phyloP scores from a whole-genome alignment of 2,797 vertebrate species.

The Diplodus sargus region DNA sequence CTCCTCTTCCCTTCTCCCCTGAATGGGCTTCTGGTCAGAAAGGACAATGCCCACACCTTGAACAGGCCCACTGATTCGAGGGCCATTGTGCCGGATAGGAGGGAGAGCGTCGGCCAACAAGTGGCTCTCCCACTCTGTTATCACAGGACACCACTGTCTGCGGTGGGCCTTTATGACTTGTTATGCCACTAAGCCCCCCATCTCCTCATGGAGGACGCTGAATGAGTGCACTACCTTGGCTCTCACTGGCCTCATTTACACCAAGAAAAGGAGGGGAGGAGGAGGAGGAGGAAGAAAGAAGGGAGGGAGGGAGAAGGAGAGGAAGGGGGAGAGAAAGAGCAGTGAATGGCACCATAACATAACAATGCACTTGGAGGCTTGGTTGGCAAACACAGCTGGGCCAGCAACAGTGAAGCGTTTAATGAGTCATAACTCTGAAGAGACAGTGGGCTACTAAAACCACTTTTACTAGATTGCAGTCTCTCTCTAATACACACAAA shows the following conservation, averaged over 20 bases:
- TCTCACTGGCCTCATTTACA: conserved; percentile 78
- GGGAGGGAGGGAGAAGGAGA: conserved; percentile 51
- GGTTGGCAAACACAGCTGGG: conserved; percentile 90
- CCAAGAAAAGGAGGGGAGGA: conserved; percentile 60
- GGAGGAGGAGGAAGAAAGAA: conserved; percentile 38
- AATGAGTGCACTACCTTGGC: conserved; percentile 75
- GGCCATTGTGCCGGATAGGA: conserved; percentile 69
- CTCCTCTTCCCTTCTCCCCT: conserved; percentile 72
- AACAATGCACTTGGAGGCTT: conserved; percentile 85
- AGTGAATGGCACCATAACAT: conserved; percentile 83
- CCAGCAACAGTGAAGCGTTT: conserved; percentile 81
- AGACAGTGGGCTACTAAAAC: conserved; percentile 69
- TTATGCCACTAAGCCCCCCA: conserved; percentile 54
- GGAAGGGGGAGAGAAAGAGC: conserved; percentile 69
- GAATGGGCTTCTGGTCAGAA: conserved; percentile 68
- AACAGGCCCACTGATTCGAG: conserved; percentile 74
- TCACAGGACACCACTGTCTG: conserved; percentile 71
- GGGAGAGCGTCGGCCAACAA: conserved; percentile 68
- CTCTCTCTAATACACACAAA: conserved; percentile 28
- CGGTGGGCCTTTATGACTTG: conserved; percentile 74
- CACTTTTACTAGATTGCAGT: conserved; percentile 65
- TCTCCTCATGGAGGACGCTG: conserved; percentile 61
- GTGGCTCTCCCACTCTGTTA: conserved; percentile 77
- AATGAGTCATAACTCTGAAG: conserved; percentile 84
- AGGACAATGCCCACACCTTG: conserved; percentile 81